Evolutionary conservation across 2,113 vertebrate species (phyloP).

Genomic region (Pseudonaja textilis): DNA sequence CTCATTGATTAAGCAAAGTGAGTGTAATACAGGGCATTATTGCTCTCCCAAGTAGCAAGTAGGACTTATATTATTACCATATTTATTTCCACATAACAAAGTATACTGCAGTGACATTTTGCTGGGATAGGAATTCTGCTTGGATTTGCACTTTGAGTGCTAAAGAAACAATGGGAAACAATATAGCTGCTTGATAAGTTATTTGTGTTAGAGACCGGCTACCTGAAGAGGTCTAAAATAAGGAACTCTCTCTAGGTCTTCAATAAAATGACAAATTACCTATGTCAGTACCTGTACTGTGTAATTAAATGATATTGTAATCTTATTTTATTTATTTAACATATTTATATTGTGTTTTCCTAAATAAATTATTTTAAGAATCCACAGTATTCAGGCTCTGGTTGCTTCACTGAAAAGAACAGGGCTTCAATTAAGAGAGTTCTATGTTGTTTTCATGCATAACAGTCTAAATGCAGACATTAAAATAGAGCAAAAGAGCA

Average conservation of each 20-base stretch:
- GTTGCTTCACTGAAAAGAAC: background rate
- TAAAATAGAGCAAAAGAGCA: background rate
- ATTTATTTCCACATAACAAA: background rate
- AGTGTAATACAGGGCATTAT: background rate
- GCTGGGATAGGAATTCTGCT: background rate
- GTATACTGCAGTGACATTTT: background rate
- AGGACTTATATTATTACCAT: background rate
- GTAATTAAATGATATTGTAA: background rate
- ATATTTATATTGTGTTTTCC: background rate
- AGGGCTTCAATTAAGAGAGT: background rate
- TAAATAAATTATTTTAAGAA: background rate
- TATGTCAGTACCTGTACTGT: background rate
- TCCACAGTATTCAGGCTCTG: background rate
- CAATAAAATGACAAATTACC: background rate
- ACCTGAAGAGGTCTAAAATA: background rate
- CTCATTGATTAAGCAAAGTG: background rate
- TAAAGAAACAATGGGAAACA: background rate
- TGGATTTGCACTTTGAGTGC: background rate
- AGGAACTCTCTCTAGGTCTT: background rate
- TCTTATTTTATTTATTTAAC: background rate
- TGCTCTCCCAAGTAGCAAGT: background rate
- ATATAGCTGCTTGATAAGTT: background rate
- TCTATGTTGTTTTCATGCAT: background rate
- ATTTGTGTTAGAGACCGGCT: background rate
- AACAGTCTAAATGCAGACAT: background rate